Evolutionary conservation across 2,888 invertebrate species (phyloP), one percentile per base, ranked within the genome.

Genomic region (Pristionchus exspectatus): DNA sequence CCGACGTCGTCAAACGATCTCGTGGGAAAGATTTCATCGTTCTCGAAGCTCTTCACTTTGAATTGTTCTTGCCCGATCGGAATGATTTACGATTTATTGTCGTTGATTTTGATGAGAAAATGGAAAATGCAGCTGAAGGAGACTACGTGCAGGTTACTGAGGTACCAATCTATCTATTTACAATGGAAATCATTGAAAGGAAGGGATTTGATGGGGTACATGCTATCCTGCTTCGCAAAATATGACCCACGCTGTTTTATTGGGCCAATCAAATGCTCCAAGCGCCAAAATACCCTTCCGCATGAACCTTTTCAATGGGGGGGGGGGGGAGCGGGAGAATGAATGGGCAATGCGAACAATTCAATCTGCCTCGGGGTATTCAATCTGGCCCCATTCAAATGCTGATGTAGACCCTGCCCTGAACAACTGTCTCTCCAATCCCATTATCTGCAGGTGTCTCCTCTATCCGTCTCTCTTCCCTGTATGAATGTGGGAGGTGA

Each of bases 401-500:
- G 59, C 63, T n/a, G 63, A 2, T 63, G 63, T 63, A 63, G 63
- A n/a, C 21, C 63, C n/a, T n/a, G 2, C 24, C 10, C 63, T 63
- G 63, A n/a, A 24, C 63, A n/a, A 30, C 30, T 30, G 69, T 30
- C 74, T 30, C 21, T 69, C 27, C n/a, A 27, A 38, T 24, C 24
- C 81, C 50, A 24, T 30, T 12, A 77, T 77, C 24, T 44, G 7
- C 27, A 81, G 81, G 81, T 81, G 27, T n/a, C 50, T 81, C 50
- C 54, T 27, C 81, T 81, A 27, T n/a, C 50, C 14, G 21, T 81
- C 81, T 24, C 24, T 81, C 81, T 81, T 50, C 81, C 81, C 44
- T 81, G 14, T 50, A 81, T 81, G 50, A 81, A 81, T 33, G 81
- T 81, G 16, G 81, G 81, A 18, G 81, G 81, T n/a, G 18, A 81